A percentile compares a stretch with the other conserved stretches of the same genome.
phyloP scores from a whole-genome alignment of 2,113 vertebrate species.

The Cisticola juncidis region DNA sequence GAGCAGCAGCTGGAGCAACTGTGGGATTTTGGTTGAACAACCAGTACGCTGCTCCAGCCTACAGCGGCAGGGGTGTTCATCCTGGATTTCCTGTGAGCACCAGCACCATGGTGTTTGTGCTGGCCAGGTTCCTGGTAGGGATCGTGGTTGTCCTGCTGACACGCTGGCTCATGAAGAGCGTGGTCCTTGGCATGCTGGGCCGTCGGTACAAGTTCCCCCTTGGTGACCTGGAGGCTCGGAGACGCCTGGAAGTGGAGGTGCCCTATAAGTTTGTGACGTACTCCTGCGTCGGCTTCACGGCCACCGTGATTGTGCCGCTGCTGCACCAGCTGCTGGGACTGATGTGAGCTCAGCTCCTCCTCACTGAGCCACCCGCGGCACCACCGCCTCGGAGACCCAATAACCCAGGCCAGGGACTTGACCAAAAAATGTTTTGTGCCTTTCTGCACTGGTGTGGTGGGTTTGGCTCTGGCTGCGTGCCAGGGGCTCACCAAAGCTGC shows the following conservation, averaged over 20 bases:
- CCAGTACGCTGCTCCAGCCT: constrained; percentile 46
- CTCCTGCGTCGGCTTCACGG: constrained; percentile 80
- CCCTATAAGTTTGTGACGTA: constrained; percentile 92
- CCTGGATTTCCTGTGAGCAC: constrained; percentile 68
- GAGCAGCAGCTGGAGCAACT: constrained; percentile 78
- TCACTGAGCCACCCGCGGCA: rapidly evolving
- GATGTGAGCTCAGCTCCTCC: constrained; percentile 62
- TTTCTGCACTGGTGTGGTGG: not conserved
- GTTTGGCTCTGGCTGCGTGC: not conserved
- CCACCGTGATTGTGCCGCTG: constrained; percentile 81
- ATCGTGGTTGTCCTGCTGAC: constrained; percentile 75
- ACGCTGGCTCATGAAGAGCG: constrained; percentile 72
- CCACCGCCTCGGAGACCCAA: rapidly evolving
- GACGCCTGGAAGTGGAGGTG: constrained; percentile 88
- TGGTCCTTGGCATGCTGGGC: constrained; percentile 75
- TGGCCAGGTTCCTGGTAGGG: constrained; percentile 77
- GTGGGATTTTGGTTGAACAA: constrained; percentile 89
- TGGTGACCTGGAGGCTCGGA: constrained; percentile 70
- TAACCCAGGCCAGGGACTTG: not conserved
- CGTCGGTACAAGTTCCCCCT: constrained; percentile 75
- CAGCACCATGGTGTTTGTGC: not conserved
- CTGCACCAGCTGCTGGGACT: constrained; percentile 80
- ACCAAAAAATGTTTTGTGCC: not conserved
- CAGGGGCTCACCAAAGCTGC: not conserved
- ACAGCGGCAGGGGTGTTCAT: not conserved